phyloP scores from a whole-genome alignment of 2,797 vertebrate species.

The Eulemur rubriventer region DNA sequence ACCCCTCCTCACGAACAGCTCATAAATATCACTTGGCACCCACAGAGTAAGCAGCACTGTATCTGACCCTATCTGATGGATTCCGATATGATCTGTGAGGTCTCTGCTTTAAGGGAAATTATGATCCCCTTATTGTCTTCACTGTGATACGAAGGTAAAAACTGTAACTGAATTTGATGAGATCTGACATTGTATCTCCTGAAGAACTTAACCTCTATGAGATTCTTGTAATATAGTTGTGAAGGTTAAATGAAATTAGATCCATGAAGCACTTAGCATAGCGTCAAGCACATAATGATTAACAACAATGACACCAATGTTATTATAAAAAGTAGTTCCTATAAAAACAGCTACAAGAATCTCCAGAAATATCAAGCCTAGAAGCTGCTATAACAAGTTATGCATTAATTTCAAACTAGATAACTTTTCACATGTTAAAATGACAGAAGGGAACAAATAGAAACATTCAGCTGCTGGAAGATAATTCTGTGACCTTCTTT shows the following conservation, averaged over 20 bases:
- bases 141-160: not conserved
- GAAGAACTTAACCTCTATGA: slow-evolving; percentile 33
- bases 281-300: not conserved
- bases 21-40: not conserved
- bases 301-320: not conserved
- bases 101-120: slow-evolving; percentile 11
- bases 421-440: not conserved
- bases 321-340: not conserved
- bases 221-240: not conserved
- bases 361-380: not conserved
- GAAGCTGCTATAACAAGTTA: not conserved
- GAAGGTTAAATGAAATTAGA: slow-evolving; percentile 53
- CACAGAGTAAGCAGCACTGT: not conserved
- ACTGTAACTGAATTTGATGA: slow-evolving; percentile 53
- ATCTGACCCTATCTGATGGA: not conserved
- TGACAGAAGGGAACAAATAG: not conserved
- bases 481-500: not conserved
- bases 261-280: not conserved
- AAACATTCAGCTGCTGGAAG: not conserved
- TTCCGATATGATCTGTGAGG: not conserved
- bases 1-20: not conserved
- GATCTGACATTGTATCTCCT: slow-evolving; percentile 10
- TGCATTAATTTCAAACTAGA: not conserved
- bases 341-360: not conserved
- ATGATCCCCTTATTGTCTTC: not conserved